These are phyloP conservation scores for Odontophorus gujanensis DNA, from an alignment of 2,113 vertebrate species.

Conservation along the genomic window DNA sequence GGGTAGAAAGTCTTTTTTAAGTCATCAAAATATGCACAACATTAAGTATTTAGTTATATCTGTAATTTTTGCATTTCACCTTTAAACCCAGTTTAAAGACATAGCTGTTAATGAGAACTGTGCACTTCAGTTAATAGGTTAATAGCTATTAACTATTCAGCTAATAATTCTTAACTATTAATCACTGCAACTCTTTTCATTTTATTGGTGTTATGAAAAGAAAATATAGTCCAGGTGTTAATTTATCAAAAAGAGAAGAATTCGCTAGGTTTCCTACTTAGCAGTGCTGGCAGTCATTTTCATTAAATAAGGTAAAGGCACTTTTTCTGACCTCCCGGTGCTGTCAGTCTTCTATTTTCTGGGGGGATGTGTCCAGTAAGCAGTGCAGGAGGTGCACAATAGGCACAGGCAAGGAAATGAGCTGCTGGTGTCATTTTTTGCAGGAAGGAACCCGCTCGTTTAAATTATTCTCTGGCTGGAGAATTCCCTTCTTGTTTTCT, in stretches of 20 bases:
- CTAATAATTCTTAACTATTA: slow-evolving; percentile 87
- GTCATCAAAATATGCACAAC: slow-evolving; percentile 84
- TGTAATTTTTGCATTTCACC: slow-evolving; percentile 86
- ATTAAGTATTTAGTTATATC: slow-evolving; percentile 86
- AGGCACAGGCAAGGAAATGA: slow-evolving; percentile 25
- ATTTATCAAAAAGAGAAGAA: slow-evolving; percentile 74
- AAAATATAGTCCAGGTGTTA: slow-evolving; percentile 78
- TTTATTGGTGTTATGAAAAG: slow-evolving; percentile 79
- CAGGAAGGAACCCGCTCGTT: background rate
- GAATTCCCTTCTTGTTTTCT: background rate
- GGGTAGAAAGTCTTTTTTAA: slow-evolving; percentile 83
- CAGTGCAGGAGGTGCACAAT: background rate
- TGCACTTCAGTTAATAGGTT: slow-evolving; percentile 87
- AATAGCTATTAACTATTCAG: slow-evolving; percentile 86
- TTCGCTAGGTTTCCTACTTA: slow-evolving; percentile 43
- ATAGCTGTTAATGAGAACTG: slow-evolving; percentile 83
- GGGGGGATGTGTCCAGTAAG: background rate
- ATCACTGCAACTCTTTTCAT: slow-evolving; percentile 79
- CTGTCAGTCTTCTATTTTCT: background rate
- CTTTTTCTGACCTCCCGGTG: background rate
- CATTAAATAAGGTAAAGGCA: slow-evolving; percentile 58
- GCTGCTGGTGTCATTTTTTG: slow-evolving; percentile 31
- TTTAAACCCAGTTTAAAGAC: slow-evolving; percentile 83
- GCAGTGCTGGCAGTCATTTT: slow-evolving; percentile 44
- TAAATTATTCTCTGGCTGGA: slow-evolving; percentile 9